Percentiles rank a stretch among this genome's conserved stretches.
Evolutionary conservation across 2,113 vertebrate genomes (phyloP).

Genomic region (Toxostoma redivivum): DNA sequence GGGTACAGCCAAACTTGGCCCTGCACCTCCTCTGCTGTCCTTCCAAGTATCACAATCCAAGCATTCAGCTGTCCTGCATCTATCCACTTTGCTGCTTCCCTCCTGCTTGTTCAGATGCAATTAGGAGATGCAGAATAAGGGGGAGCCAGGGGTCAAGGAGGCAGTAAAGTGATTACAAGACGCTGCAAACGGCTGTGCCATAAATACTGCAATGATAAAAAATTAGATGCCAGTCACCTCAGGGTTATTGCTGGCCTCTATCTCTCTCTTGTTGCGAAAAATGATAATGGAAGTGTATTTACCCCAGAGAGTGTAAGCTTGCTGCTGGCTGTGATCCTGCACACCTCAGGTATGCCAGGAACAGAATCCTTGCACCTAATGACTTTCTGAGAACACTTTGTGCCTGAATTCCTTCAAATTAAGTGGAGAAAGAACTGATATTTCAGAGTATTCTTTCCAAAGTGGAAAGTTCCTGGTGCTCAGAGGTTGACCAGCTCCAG

Average conservation of each 20-base stretch:
- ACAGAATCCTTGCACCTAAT: background rate
- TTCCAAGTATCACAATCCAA: conserved; percentile 32
- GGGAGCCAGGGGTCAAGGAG: conserved; percentile 24
- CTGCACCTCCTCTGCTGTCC: conserved; percentile 25
- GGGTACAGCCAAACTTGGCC: background rate
- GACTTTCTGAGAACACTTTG: conserved; percentile 18
- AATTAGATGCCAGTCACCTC: conserved; percentile 35
- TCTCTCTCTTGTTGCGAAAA: conserved; percentile 26
- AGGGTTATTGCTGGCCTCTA: conserved; percentile 1
- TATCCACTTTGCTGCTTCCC: conserved; percentile 9
- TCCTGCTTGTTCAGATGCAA: conserved; percentile 7
- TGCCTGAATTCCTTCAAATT: background rate
- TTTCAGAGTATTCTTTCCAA: background rate
- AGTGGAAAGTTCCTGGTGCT: background rate
- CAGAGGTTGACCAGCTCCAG: background rate
- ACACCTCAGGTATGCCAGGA: background rate
- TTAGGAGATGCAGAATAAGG: conserved; percentile 28
- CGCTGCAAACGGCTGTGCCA: background rate
- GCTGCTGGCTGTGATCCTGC: background rate
- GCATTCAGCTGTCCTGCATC: background rate
- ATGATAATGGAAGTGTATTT: conserved; percentile 18
- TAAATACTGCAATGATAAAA: conserved; percentile 28
- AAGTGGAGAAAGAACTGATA: background rate
- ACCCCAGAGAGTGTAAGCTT: background rate
- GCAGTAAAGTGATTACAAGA: conserved; percentile 47